phyloP scores from a whole-genome alignment of 2,113 vertebrate species.

The Chamaea fasciata region DNA sequence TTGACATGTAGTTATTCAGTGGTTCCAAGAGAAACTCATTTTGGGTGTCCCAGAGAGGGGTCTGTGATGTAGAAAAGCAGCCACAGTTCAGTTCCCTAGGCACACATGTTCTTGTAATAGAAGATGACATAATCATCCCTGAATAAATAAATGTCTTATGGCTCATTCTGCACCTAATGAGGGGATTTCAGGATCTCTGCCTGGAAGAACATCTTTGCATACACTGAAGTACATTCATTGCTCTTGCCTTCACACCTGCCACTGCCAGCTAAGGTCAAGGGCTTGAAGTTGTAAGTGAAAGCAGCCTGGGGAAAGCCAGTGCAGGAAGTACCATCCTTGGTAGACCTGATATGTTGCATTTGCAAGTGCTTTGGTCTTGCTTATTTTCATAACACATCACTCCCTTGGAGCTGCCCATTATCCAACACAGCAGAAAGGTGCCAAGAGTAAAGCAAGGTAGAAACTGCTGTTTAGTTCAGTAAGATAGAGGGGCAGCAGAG shows the following conservation, averaged over 20 bases:
- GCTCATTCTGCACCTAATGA: not conserved
- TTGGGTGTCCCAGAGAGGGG: not conserved
- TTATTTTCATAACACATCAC: not conserved
- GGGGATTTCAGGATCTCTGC: not conserved
- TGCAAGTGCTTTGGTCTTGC: not conserved
- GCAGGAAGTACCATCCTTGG: not conserved
- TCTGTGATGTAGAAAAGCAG: not conserved
- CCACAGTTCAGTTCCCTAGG: not conserved
- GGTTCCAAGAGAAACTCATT: not conserved
- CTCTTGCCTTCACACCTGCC: not conserved
- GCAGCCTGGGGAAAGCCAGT: not conserved
- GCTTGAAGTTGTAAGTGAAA: not conserved
- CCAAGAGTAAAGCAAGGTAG: not conserved
- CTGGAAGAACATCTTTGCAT: not conserved
- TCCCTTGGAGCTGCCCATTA: not conserved
- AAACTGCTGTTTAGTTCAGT: not conserved
- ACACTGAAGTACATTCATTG: not conserved
- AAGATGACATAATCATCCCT: not conserved
- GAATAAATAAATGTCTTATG: not conserved
- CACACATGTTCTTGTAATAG: not conserved
- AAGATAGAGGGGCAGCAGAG: not conserved
- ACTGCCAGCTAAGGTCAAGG: not conserved
- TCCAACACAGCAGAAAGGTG: not conserved
- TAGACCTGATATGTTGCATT: not conserved
- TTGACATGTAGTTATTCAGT: not conserved